phyloP scores from a whole-genome alignment of 1,140 invertebrate species.

The Conus ventricosus region DNA sequence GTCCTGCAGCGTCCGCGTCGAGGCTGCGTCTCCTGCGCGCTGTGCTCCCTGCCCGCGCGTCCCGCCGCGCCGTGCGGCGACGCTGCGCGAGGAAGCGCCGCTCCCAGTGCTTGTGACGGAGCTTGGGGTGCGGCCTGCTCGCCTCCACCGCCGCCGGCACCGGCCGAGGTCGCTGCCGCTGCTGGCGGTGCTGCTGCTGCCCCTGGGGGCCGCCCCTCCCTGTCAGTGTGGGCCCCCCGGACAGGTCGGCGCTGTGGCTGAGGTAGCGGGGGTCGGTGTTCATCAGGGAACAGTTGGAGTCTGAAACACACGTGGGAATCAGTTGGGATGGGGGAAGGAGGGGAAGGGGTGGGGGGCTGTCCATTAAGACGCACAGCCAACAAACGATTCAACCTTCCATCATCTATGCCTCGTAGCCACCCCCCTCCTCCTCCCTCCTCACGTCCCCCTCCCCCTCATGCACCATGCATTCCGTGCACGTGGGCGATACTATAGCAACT shows the following conservation, averaged over 20 bases:
- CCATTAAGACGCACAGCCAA: too few relatives aligned
- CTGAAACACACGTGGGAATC: neutral
- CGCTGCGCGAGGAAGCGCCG: constrained; percentile 32
- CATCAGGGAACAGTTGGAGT: constrained; percentile 28
- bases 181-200: neutral
- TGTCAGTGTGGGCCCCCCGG: neutral
- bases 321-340: too few relatives aligned
- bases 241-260: neutral
- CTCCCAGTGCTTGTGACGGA: constrained; percentile 47
- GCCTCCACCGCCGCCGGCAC: constrained; percentile 4
- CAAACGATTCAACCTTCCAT: too few relatives aligned
- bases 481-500: too few relatives aligned
- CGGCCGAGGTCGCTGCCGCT: neutral
- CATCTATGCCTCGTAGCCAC: too few relatives aligned
- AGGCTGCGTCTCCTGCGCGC: neutral
- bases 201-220: neutral
- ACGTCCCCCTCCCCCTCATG: too few relatives aligned
- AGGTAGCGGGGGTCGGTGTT: constrained; percentile 18
- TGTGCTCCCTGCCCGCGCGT: neutral
- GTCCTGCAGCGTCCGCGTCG: too few relatives aligned
- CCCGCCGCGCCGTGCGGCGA: neutral
- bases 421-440: too few relatives aligned
- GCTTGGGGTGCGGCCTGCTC: constrained; percentile 14
- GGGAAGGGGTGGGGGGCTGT: too few relatives aligned
- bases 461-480: too few relatives aligned